Percentiles rank a stretch among this genome's conserved stretches.
Conservation (phyloP, 1,140 invertebrate species). For the Drosophila pandora region DNA sequence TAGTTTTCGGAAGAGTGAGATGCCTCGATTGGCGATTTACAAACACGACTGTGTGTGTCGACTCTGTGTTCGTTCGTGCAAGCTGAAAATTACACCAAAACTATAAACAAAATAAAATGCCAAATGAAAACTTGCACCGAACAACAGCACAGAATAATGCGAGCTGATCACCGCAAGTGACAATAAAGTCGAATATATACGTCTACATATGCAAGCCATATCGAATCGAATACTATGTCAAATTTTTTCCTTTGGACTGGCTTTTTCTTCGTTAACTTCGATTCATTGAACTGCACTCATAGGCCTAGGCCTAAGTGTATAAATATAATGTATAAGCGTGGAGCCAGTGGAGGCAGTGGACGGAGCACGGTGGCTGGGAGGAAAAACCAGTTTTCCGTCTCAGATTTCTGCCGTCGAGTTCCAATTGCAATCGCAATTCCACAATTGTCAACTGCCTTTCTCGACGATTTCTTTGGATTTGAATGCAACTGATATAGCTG, state of each 20-base stretch:
- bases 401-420: conserved; percentile 37
- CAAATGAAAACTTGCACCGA: no score
- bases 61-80: not conserved
- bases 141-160: no score
- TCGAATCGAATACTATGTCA: not conserved
- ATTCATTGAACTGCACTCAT: conserved; percentile 39
- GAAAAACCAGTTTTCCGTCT: conserved; percentile 41
- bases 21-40: no score
- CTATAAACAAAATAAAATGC: no score
- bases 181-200: no score
- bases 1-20: no score
- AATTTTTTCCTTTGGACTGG: not conserved
- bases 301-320: not conserved
- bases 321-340: not conserved
- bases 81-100: no score
- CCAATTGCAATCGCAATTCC: conserved; percentile 58
- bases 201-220: no score
- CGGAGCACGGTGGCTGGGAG: conserved; percentile 3
- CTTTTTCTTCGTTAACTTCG: conserved; percentile 8
- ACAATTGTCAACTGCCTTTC: conserved; percentile 52
- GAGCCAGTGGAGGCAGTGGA: no score
- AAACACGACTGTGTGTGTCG: no score
- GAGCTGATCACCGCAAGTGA: no score
- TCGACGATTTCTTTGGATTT: conserved; percentile 45
- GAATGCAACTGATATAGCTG: conserved; percentile 34